A percentile compares a stretch with the other conserved stretches of the same genome.
Conservation (phyloP, 2,888 invertebrate genomes). For the Zaprionus obscuricornis region DNA sequence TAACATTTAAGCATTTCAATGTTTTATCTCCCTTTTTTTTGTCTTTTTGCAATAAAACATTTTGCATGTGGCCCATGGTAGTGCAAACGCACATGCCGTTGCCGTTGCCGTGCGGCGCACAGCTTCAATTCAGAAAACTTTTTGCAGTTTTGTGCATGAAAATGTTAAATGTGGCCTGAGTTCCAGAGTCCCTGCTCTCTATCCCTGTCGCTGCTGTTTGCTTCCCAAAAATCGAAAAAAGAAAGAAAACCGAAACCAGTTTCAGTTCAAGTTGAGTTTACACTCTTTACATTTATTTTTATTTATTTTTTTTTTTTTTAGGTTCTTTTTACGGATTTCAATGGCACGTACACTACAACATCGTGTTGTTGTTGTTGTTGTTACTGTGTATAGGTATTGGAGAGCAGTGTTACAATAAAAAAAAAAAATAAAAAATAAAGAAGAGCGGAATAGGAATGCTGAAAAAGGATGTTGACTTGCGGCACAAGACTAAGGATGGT, state of each 20-base stretch:
- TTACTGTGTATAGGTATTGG: slow-evolving; percentile 27
- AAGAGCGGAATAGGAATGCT: slow-evolving; percentile 54
- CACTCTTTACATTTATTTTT: slow-evolving; percentile 50
- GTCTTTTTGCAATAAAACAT: slow-evolving; percentile 38
- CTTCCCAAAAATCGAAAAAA: slow-evolving; percentile 26
- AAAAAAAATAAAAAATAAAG: slow-evolving; percentile 21
- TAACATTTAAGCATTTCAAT: slow-evolving; percentile 1
- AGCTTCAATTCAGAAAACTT: slow-evolving; percentile 55
- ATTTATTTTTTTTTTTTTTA: slow-evolving; percentile 23
- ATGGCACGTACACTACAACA: slow-evolving; percentile 61
- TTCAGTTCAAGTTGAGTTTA: slow-evolving; percentile 46
- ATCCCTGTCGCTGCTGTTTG: background rate
- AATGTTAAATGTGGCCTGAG: slow-evolving; percentile 61
- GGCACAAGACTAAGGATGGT: slow-evolving; percentile 13
- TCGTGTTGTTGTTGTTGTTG: slow-evolving; percentile 36
- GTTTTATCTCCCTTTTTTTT: no score
- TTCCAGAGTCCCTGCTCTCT: no score
- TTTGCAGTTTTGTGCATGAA: slow-evolving; percentile 62
- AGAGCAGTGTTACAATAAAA: slow-evolving; percentile 34
- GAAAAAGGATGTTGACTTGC: slow-evolving; percentile 58
- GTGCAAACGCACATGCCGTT: background rate
- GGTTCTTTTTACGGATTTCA: slow-evolving; percentile 60
- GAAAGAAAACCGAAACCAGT: slow-evolving; percentile 69
- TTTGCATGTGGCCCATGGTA: slow-evolving; percentile 36
- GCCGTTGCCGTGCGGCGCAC: background rate